These are phyloP conservation scores for Thereva unica DNA, from an alignment of 2,888 invertebrate species.

Conservation along the genomic window DNA sequence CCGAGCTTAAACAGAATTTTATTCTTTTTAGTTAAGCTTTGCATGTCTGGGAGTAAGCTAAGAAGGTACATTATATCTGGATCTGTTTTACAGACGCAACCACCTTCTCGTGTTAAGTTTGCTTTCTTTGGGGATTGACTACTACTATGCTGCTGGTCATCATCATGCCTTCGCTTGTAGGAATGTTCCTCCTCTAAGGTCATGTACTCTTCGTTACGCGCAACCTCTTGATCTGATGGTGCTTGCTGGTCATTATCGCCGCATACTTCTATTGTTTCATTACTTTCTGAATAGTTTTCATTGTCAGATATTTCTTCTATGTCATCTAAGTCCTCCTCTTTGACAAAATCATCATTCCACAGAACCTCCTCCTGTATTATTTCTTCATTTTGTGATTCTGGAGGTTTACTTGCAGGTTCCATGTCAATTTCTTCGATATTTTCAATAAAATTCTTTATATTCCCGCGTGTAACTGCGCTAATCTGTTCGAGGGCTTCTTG, in stretches of 20 bases:
- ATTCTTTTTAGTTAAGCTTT: constrained; percentile 55
- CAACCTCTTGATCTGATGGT: not conserved
- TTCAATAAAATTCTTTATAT: constrained; percentile 33
- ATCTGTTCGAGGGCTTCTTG: constrained; percentile 55
- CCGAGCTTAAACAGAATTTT: constrained; percentile 52
- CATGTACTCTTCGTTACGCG: too few species aligned
- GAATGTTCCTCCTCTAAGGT: too few species aligned
- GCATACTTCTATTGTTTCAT: constrained; percentile 1
- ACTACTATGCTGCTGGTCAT: too few species aligned
- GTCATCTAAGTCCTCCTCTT: not conserved
- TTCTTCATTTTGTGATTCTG: not conserved
- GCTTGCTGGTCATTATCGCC: not conserved
- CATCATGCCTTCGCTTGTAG: too few species aligned
- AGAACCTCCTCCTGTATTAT: not conserved
- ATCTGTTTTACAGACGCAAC: constrained; percentile 55
- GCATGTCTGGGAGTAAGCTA: constrained; percentile 56
- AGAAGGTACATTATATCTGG: constrained; percentile 58
- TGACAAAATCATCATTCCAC: not conserved
- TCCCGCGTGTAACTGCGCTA: constrained; percentile 47
- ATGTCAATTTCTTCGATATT: constrained; percentile 13
- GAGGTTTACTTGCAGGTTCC: constrained; percentile 41
- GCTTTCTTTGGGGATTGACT: not conserved
- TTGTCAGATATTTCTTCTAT: not conserved
- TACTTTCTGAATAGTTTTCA: not conserved
- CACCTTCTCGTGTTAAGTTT: constrained; percentile 35